Evolutionary conservation across 2,888 invertebrate genomes (phyloP).

Genomic region (Aporophyla lueneburgensis): DNA sequence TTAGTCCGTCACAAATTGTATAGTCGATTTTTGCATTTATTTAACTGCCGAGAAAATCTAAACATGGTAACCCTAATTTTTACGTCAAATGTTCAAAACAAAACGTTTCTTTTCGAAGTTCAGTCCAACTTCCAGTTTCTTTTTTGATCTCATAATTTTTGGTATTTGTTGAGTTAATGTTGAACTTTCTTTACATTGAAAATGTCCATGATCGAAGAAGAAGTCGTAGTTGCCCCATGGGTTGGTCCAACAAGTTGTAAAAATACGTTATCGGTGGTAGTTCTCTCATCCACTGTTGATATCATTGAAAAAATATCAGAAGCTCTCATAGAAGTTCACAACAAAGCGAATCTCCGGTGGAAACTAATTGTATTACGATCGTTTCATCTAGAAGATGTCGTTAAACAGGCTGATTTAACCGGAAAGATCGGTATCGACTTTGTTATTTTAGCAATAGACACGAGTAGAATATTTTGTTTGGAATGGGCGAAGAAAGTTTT

Average conservation of each 20-base stretch:
- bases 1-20: background rate
- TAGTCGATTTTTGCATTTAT: background rate
- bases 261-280: constrained; percentile 81
- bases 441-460: constrained; percentile 84
- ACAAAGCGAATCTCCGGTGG: constrained; percentile 81
- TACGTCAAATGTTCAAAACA: constrained; percentile 36
- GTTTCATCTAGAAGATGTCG: constrained; percentile 79
- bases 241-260: constrained; percentile 81
- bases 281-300: constrained; percentile 82
- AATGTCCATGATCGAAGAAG: constrained; percentile 81
- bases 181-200: constrained; percentile 20
- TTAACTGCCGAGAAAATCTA: background rate
- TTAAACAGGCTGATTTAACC: constrained; percentile 78
- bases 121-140: background rate
- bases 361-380: constrained; percentile 82
- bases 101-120: constrained; percentile 17
- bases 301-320: constrained; percentile 83
- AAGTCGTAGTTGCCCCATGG: constrained; percentile 82
- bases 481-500: constrained; percentile 83
- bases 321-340: constrained; percentile 81
- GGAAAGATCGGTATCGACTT: constrained; percentile 85
- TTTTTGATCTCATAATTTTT: background rate
- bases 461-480: constrained; percentile 82
- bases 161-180: background rate
- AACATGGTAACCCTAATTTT: constrained; percentile 5